Percentiles rank a stretch among this genome's conserved stretches.
phyloP scores from a whole-genome alignment of 92 coral and sea anemone genomes.

The Epizoanthus illoricatus region DNA sequence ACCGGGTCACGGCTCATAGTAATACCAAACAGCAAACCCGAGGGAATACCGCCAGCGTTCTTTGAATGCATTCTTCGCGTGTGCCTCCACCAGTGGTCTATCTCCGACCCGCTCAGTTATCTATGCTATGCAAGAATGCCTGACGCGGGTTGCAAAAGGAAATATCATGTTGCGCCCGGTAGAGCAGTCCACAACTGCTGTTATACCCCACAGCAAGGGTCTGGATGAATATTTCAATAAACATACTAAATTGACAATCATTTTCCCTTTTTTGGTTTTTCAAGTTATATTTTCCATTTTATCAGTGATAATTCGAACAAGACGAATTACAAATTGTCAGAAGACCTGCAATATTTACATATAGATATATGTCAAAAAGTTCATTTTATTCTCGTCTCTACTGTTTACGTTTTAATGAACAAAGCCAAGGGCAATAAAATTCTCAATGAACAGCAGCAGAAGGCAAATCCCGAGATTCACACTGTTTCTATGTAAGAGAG shows the following conservation, averaged over 20 bases:
- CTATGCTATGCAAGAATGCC: conserved; percentile 37
- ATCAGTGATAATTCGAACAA: not conserved
- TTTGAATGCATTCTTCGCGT: conserved; percentile 26
- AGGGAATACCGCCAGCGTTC: not conserved
- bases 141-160: conserved; percentile 35
- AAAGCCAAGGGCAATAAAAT: conserved; percentile 7
- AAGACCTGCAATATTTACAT: conserved; percentile 23
- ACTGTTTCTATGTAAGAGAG: not conserved
- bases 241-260: not conserved
- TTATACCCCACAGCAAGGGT: conserved; percentile 43
- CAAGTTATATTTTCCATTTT: not conserved
- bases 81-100: not conserved
- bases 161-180: conserved; percentile 46
- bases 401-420: conserved; percentile 21
- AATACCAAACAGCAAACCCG: not conserved
- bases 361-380: conserved; percentile 13
- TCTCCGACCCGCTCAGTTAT: not conserved
- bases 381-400: not conserved
- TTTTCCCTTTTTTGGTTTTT: conserved; percentile 19
- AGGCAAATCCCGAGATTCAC: not conserved
- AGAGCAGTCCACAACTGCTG: conserved; percentile 40
- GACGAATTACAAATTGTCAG: conserved; percentile 6
- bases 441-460: not conserved
- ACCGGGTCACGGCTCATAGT: not conserved
- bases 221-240: conserved; percentile 32